These are phyloP conservation scores for Hemaris fuciformis DNA, from an alignment of 2,888 invertebrate genomes.

Conservation along the genomic window DNA sequence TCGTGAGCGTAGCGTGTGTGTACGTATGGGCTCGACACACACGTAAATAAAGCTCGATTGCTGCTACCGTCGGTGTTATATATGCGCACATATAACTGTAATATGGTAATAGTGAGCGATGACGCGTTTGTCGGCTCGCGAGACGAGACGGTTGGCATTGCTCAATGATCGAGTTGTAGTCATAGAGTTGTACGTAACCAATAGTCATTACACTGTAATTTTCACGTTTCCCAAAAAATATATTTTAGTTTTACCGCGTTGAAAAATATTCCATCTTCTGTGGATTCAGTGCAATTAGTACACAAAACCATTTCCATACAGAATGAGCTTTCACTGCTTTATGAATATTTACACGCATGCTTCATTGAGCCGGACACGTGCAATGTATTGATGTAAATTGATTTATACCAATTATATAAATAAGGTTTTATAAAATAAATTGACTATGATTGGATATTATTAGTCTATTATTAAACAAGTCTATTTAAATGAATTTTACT, in stretches of 20 bases:
- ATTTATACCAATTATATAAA: background rate
- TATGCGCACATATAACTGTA: conserved; percentile 77
- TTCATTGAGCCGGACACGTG: background rate
- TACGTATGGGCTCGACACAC: conserved; percentile 55
- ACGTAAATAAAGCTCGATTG: conserved; percentile 66
- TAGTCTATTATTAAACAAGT: no score
- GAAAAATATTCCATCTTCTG: background rate
- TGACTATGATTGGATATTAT: no score
- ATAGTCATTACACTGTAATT: conserved; percentile 40
- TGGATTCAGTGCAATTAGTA: background rate
- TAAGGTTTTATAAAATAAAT: no score
- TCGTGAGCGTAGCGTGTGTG: conserved; percentile 59
- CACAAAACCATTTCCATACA: background rate
- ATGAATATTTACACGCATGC: background rate
- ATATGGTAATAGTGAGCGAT: conserved; percentile 64
- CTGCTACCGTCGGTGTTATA: conserved; percentile 69
- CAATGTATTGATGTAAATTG: background rate
- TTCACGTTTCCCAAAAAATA: no score
- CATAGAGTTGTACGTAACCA: conserved; percentile 64
- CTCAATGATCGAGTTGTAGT: conserved; percentile 79
- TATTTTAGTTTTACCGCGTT: no score
- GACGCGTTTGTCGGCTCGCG: conserved; percentile 79
- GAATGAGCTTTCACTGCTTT: background rate
- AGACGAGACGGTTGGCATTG: conserved; percentile 80
- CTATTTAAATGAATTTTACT: no score